Evolutionary conservation across 1,140 invertebrate species (phyloP), one percentile per base, ranked within the genome.

Genomic region (Adelges cooleyi): DNA sequence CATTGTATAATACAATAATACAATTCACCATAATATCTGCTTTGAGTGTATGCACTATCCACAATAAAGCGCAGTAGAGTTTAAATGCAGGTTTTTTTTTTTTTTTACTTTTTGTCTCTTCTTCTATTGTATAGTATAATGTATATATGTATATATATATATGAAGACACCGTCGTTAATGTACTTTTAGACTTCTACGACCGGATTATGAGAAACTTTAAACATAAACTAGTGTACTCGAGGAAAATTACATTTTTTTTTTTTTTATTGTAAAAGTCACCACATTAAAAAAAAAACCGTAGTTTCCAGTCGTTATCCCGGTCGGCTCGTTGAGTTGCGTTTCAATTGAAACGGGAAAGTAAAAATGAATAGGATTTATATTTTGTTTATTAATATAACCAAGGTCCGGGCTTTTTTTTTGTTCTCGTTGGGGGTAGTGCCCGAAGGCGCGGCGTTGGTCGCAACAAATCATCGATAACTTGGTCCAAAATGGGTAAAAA

Each of bases 401-500:
- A n/a, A n/a, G n/a, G n/a, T n/a, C n/a, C n/a, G n/a, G n/a, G n/a
- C n/a, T n/a, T n/a, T n/a, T n/a, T n/a, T n/a, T n/a, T n/a, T n/a
- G n/a, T n/a, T n/a, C n/a, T n/a, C n/a, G n/a, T n/a, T n/a, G n/a
- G n/a, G 29, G 29, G 29, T 27, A 44, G 11, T 46, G 8, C 27
- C 1, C 15, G n/a, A 10, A 15, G 9, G 23, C 20, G 25, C 40
- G 6, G 33, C 20, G 20, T 29, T 15, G 11, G 6, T n/a, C 17
- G 27, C 23, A 59, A 59, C 54, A 59, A 59, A 59, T 46, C 54
- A 59, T 23, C 40, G 40, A 59, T 42, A 38, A 59, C 54, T 42
- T 18, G 40, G 25, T 44, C 23, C 11, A 29, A 48, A 62, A 62
- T 54, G 9, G 38, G 20, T 29, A 51, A 54, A 52, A 56, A 42